Conservation (phyloP, 2,797 vertebrate species). For the Phylloscopus collybita region DNA sequence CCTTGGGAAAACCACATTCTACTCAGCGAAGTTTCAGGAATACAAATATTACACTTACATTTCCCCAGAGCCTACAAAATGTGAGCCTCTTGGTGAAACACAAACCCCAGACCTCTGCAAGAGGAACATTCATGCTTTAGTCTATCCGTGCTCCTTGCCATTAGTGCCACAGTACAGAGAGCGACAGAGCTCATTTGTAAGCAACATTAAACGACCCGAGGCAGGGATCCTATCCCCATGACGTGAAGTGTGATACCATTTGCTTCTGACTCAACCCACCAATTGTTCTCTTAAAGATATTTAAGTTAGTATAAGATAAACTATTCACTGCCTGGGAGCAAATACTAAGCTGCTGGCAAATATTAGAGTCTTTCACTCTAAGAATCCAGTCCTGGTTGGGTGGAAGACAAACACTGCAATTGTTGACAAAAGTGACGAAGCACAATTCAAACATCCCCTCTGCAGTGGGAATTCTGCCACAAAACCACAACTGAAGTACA, state of each 20-base stretch:
- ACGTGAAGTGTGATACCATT: neutral
- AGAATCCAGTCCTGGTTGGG: neutral
- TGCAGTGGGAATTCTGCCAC: neutral
- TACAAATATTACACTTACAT: neutral
- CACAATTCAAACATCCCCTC: neutral
- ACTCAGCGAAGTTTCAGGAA: neutral
- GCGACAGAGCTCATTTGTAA: neutral
- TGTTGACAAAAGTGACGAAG: neutral
- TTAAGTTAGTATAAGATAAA: neutral
- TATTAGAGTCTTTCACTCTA: neutral
- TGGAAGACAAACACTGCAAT: neutral
- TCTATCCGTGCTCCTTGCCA: fast-evolving
- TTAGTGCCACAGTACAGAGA: neutral
- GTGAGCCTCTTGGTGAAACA: neutral
- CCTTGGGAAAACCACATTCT: neutral
- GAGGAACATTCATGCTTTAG: fast-evolving
- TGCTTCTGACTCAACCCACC: neutral
- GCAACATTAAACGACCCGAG: neutral
- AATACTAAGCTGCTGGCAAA: neutral
- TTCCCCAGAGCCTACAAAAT: neutral
- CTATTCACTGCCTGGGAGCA: neutral
- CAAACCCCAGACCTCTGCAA: neutral
- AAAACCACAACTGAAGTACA: neutral
- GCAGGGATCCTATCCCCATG: neutral
- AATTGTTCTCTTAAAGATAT: neutral